phyloP scores from a whole-genome alignment of 2,888 invertebrate genomes.

The Girardia tigrina region DNA sequence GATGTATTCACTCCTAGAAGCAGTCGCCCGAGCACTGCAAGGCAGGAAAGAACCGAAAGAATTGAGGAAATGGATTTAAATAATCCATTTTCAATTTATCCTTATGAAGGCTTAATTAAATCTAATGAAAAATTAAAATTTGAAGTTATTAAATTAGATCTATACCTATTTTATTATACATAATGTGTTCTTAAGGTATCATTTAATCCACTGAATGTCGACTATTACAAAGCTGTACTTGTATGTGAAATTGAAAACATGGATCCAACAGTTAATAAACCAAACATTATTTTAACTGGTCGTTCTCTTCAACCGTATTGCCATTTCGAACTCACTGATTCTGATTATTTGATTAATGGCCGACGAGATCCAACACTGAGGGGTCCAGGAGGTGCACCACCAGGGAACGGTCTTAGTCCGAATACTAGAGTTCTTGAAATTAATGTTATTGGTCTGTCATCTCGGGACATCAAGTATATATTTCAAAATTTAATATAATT shows the following conservation, averaged over 20 bases:
- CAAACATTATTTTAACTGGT: conserved; percentile 52
- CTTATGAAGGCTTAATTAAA: conserved; percentile 28
- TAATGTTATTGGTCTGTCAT: conserved; percentile 57
- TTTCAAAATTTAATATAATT: background rate
- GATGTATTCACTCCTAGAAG: background rate
- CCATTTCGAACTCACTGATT: conserved; percentile 60
- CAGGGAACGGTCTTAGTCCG: conserved; percentile 50
- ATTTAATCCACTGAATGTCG: conserved; percentile 46
- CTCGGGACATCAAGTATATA: conserved; percentile 42
- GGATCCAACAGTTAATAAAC: conserved; percentile 42
- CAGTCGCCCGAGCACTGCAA: background rate
- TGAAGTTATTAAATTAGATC: background rate
- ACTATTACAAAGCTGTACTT: conserved; percentile 47
- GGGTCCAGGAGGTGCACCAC: conserved; percentile 45
- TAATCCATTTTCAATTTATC: background rate
- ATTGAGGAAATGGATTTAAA: background rate
- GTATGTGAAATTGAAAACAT: conserved; percentile 43
- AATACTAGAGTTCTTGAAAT: conserved; percentile 58
- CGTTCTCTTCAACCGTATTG: conserved; percentile 60
- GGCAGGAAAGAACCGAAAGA: background rate
- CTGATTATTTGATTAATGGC: conserved; percentile 55
- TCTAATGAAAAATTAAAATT: conserved; percentile 40
- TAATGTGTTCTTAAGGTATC: conserved; percentile 13
- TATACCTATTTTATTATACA: background rate
- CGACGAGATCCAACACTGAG: conserved; percentile 47